phyloP scores from a whole-genome alignment of 2,888 invertebrate species.

The Caenorhabditis parvicauda region DNA sequence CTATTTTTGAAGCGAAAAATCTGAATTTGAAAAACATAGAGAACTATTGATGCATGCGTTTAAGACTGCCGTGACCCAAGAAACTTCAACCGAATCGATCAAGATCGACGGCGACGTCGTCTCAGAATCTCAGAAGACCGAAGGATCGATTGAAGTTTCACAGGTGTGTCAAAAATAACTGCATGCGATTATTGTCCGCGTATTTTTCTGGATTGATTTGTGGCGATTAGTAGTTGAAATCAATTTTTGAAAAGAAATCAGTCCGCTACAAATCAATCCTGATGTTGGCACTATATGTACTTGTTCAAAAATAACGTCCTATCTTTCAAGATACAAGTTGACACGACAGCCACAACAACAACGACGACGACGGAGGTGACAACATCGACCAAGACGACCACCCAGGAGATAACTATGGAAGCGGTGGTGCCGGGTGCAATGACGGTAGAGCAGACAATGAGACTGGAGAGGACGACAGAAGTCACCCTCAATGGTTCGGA shows the following conservation, averaged over 20 bases:
- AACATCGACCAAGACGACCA: not conserved
- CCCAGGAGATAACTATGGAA: slow-evolving; percentile 7
- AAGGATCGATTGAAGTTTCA: slow-evolving; percentile 5
- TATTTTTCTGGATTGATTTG: no score
- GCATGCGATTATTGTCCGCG: no score
- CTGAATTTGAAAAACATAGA: no score
- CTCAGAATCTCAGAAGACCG: not conserved
- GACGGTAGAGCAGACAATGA: not conserved
- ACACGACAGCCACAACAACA: not conserved
- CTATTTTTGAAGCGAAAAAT: no score
- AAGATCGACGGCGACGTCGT: not conserved
- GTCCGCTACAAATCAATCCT: no score
- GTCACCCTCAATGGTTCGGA: slow-evolving; percentile 18
- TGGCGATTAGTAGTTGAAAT: no score
- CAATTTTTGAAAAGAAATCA: no score
- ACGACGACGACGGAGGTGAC: not conserved
- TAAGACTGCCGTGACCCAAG: not conserved
- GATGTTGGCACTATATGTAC: no score
- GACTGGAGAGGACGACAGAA: slow-evolving; percentile 3
- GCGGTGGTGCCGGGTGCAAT: slow-evolving; percentile 6
- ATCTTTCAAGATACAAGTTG: no score
- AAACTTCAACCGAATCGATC: not conserved
- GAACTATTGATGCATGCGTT: no score
- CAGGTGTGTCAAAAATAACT: no score
- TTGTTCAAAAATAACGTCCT: no score